Base-by-base conservation (phyloP, 2,113 vertebrate genomes). In the Lycocorax pyrrhopterus region DNA sequence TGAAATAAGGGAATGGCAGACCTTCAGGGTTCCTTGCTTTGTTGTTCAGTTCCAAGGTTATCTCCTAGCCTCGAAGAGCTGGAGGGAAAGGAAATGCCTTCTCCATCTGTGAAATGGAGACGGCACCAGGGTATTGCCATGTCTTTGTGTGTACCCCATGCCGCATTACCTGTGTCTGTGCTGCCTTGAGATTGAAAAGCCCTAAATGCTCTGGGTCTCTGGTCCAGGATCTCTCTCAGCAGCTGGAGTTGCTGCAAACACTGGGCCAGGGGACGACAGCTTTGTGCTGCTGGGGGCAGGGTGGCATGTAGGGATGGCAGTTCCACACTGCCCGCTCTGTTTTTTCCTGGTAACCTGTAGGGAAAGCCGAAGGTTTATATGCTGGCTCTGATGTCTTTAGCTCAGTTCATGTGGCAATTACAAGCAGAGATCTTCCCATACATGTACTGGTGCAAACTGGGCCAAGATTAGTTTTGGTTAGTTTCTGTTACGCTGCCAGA, bases 151-250 rank as follows among this genome's bases (percentile, higher is more conserved):
- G 46, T 12, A 8, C 35, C 35, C 44, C 25, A 5, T 13, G 30
- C 63, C 16, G 20, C 1, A 3, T 53, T 64, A 11, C 16, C 52
- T 8, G 3, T 8, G 17, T 20, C 39, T 73, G 7, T 35, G 35
- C 69, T 71, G 73, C 68, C 68, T 43, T 19, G 49, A 41, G 30
- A 37, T 6, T 26, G 25, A 27, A 29, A 43, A 43, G 30, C 56
- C 8, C 2, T 12, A 6, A 78, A n/a, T 0, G 0, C 46, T 4
- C 7, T 32, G 69, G 3, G 8, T 35, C 41, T 37, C 21, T 23
- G 79, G 12, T 55, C 27, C 23, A 5, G 33, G 83, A 12, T 37
- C 41, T 53, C 4, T 41, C 30, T 33, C 37, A 35, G 60, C 20
- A 30, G 30, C 64, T 58, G 56, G 41, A 39, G 60, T 3, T 46